Evolutionary conservation across 2,888 invertebrate species (phyloP), one percentile per base, ranked within the genome.

Genomic region (Nesidiocoris tenuis): DNA sequence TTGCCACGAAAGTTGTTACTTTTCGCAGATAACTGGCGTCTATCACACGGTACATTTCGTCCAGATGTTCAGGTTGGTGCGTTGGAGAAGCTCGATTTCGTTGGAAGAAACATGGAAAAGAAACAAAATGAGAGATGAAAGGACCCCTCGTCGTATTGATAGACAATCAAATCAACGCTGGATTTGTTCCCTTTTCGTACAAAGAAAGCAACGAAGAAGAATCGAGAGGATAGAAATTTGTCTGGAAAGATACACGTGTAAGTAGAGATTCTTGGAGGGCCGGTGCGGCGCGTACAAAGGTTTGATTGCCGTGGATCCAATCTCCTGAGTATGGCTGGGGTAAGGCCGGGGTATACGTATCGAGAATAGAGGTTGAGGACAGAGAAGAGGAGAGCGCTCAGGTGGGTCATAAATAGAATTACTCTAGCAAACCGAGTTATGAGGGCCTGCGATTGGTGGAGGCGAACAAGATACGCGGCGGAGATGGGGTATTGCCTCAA

Each of bases 351-450:
- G n/a, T 7, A 12, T 39, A 7, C 39, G 39, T 3, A 39, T 39
- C 39, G 59, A 59, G 59, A 59, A 59, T 59, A 59, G 59, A 59
- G n/a, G n/a, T n/a, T n/a, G n/a, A n/a, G 18, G 59, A n/a, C 2
- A 18, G 18, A 5, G 59, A 59, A 3, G 59, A 16, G 59, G 18
- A 59, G 59, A 39, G 39, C n/a, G n/a, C 72, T 63, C 72, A 72
- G 72, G 72, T 72, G 72, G 72, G 39, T 72, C 72, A 72, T 72
- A 61, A 72, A 72, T 72, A 72, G 72, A 72, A 72, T 72, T 72
- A 72, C 61, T 18, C 12, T 39, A 61, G 61, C 72, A 72, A 72
- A 72, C 72, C 72, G 63, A 72, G 72, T 72, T 72, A 72, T 72
- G 72, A 63, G 61, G 72, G 61, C 3, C 59, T n/a, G 17, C 59